These are phyloP conservation scores for Sitobion miscanthi DNA, from an alignment of 1,140 invertebrate species.

Conservation along the genomic window DNA sequence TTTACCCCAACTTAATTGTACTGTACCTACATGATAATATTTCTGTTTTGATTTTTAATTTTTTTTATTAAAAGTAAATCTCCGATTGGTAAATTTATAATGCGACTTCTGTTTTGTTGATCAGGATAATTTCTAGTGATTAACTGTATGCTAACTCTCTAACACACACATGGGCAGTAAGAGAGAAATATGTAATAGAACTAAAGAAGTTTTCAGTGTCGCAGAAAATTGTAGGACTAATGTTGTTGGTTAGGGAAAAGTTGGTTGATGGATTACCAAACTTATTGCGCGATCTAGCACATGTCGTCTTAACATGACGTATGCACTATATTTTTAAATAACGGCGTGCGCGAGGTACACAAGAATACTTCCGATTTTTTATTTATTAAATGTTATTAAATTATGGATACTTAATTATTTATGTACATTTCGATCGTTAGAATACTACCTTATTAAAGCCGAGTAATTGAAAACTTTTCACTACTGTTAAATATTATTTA, in stretches of 20 bases:
- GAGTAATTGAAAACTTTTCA: neutral
- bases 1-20: neutral
- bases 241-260: neutral
- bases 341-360: neutral
- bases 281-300: neutral
- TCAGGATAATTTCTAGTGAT: neutral
- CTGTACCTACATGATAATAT: neutral
- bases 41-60: neutral
- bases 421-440: neutral
- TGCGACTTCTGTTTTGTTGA: no score
- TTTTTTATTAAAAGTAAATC: neutral
- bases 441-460: neutral
- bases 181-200: neutral
- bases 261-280: neutral
- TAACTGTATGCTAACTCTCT: neutral
- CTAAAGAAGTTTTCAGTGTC: neutral
- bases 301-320: neutral
- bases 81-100: no score
- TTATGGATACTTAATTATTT: neutral
- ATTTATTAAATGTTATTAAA: neutral
- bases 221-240: neutral
- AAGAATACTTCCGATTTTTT: neutral
- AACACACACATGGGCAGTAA: neutral
- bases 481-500: neutral
- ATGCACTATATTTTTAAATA: conserved; percentile 4